Evolutionary conservation across 2,797 vertebrate genomes (phyloP).

Genomic region (Petrocephalus schoutedeni): DNA sequence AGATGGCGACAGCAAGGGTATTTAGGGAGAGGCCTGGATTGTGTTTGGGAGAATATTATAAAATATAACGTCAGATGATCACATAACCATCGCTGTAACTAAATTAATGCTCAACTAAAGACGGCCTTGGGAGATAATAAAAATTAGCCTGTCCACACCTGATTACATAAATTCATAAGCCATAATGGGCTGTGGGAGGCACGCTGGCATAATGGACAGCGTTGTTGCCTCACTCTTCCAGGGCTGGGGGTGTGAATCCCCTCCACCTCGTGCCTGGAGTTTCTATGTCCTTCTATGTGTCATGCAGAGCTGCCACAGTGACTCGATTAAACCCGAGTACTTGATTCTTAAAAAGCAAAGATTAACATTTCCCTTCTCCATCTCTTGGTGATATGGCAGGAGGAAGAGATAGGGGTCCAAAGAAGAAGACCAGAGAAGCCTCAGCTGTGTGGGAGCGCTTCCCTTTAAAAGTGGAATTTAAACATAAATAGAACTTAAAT

Average conservation of each 20-base stretch:
- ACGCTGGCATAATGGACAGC: not conserved
- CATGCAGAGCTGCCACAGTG: not conserved
- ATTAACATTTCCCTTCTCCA: not conserved
- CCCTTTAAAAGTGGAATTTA: not conserved
- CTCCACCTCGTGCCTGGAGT: not conserved
- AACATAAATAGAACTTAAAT: not conserved
- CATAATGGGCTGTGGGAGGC: not conserved
- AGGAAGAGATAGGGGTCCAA: not conserved
- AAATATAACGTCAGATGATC: not conserved
- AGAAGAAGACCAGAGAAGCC: not conserved
- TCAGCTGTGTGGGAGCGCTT: not conserved
- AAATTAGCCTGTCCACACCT: not conserved
- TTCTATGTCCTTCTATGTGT: not conserved
- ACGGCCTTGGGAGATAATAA: not conserved
- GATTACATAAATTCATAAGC: not conserved
- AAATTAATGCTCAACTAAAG: not conserved
- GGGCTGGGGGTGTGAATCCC: not conserved
- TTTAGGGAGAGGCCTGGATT: not conserved
- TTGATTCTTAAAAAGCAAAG: not conserved
- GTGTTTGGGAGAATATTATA: not conserved
- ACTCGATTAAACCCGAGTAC: not conserved
- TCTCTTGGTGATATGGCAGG: not conserved
- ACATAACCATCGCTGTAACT: not conserved
- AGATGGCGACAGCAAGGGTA: not conserved
- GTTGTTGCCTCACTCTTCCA: not conserved